These are phyloP conservation scores for Drymonia ruficornis DNA, from an alignment of 2,888 invertebrate species.

Conservation along the genomic window DNA sequence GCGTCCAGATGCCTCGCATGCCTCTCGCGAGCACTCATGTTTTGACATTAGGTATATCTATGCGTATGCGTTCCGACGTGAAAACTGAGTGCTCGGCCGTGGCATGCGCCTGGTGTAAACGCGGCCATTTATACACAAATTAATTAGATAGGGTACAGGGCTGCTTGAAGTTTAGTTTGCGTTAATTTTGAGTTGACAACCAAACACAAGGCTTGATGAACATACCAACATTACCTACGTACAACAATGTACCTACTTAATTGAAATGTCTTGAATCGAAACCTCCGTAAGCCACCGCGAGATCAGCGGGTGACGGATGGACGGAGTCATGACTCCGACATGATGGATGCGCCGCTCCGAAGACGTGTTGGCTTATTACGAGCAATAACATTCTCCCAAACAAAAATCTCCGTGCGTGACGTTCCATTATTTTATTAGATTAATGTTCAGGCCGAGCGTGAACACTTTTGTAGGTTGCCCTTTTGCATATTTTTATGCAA, in stretches of 20 bases:
- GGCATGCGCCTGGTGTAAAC: no score
- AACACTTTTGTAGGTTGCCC: slow-evolving; percentile 19
- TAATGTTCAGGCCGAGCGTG: slow-evolving; percentile 55
- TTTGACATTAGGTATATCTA: no score
- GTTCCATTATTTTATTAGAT: slow-evolving; percentile 78
- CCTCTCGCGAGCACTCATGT: no score
- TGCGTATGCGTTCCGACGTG: no score
- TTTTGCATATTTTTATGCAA: neutral
- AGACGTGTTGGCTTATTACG: slow-evolving; percentile 78
- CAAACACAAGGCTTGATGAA: no score
- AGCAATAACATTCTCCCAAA: slow-evolving; percentile 65
- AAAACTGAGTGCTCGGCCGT: no score
- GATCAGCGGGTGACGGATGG: slow-evolving; percentile 55
- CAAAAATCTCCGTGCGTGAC: slow-evolving; percentile 68
- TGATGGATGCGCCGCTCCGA: slow-evolving; percentile 70
- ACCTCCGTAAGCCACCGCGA: slow-evolving; percentile 7
- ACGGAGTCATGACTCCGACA: slow-evolving; percentile 53
- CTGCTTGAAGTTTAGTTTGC: no score
- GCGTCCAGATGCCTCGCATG: no score
- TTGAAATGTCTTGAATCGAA: slow-evolving; percentile 7
- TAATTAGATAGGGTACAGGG: no score
- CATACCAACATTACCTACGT: no score
- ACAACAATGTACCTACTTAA: neutral
- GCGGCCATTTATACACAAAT: no score
- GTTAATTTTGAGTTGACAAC: no score